A percentile compares a stretch with the other conserved stretches of the same genome.
Evolutionary conservation across 2,888 invertebrate genomes (phyloP).

Genomic region (Andrena bicolor): DNA sequence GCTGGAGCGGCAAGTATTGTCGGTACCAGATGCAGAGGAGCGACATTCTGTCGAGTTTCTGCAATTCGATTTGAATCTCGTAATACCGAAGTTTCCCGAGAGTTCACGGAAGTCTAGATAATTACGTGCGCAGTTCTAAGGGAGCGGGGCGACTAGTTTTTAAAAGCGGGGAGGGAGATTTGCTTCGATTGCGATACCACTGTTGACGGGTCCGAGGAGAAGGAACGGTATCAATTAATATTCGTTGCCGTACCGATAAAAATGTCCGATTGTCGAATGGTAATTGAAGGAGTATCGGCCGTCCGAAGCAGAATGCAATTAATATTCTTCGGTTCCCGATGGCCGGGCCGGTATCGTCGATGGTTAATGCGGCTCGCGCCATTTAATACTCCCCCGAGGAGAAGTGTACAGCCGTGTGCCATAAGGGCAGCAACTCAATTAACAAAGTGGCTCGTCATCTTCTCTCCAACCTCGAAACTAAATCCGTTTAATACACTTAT

Average conservation of each 20-base stretch:
- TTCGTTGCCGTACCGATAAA: not conserved
- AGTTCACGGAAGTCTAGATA: slow-evolving; percentile 57
- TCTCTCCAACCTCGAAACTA: slow-evolving; percentile 67
- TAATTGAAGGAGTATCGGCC: not conserved
- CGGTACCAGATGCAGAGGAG: slow-evolving; percentile 63
- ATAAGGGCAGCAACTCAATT: slow-evolving; percentile 71
- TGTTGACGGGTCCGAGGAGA: not conserved
- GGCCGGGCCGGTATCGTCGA: slow-evolving; percentile 41
- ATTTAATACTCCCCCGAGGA: slow-evolving; percentile 62
- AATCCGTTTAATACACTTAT: slow-evolving; percentile 79
- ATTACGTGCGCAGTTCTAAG: slow-evolving; percentile 34
- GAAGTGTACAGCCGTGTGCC: slow-evolving; percentile 50
- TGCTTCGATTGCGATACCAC: not conserved
- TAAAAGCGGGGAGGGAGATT: not conserved
- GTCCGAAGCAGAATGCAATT: slow-evolving; percentile 26
- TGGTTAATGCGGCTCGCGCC: slow-evolving; percentile 60
- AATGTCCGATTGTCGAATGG: slow-evolving; percentile 5
- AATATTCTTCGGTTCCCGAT: slow-evolving; percentile 43
- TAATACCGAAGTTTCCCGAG: slow-evolving; percentile 56
- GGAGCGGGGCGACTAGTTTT: not conserved
- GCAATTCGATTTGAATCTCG: slow-evolving; percentile 68
- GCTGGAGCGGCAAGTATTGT: slow-evolving; percentile 64
- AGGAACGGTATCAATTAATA: not conserved
- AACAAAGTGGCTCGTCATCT: slow-evolving; percentile 76
- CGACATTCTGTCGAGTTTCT: slow-evolving; percentile 64